Base-by-base conservation (phyloP, 2,797 vertebrate species). In the Cuculus canorus region DNA sequence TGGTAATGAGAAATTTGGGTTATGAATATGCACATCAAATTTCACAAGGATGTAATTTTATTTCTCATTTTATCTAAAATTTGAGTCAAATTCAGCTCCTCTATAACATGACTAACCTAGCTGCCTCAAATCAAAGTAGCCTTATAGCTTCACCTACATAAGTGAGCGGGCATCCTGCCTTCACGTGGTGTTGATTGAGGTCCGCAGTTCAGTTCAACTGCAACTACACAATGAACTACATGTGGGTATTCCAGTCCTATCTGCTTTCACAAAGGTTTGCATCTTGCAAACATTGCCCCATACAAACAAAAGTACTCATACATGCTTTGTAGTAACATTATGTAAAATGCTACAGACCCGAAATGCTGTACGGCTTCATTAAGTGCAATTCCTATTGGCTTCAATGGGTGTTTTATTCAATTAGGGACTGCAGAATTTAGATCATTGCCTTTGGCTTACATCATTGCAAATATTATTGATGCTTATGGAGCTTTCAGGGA, bases 361-460 rank as follows among this genome's bases (percentile, higher is more conserved):
- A 93, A 83, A 92, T 83, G 70, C 52, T 37, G 35, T 68, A 45
- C 30, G 59, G 76, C n/a, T 91, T 88, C 91, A 95, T 59, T 88
- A 84, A 88, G 50, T 92, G 87, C 63, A 72, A 45, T 86, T 90
- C 41, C 59, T 86, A 30, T 88, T 80, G 88, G 91, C 79, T 88
- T 94, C 18, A 11, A 17, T 68, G 82, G 72, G 45, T 53, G 47
- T 94, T 95, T 86, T 82, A 79, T 79, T 94, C 80, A 93, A 70
- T 95, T 94, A 95, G 18, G 70, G 70, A 33, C 77, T 84, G 70
- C 87, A 91, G 93, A 79, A 71, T 88, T 93, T 79, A 90, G 80
- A 92, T 91, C 73, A 37, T 43, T 95, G 92, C 87, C 91, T 95
- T 90, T 95, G 93, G 84, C 88, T 96, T 94, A 88, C 80, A 91